phyloP scores from a whole-genome alignment of 2,888 invertebrate genomes.

The Hylaea fasciaria region DNA sequence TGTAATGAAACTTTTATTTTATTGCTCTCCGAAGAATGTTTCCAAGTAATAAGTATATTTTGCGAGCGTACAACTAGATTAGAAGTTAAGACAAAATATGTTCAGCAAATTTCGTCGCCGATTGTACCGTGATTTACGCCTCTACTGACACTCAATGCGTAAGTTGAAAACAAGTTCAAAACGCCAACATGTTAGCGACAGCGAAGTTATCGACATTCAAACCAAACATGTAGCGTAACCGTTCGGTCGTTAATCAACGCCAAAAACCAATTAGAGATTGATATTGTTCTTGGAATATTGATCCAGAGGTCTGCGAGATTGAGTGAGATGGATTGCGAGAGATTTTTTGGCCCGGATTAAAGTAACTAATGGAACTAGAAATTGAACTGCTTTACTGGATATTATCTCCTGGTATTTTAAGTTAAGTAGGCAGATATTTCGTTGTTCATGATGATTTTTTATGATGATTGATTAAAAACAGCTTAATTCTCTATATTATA shows the following conservation, averaged over 20 bases:
- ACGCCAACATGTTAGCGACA: conserved; percentile 31
- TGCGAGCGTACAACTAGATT: no score
- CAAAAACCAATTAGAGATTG: conserved; percentile 47
- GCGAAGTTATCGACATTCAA: conserved; percentile 36
- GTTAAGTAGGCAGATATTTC: no score
- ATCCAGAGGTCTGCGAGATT: conserved; percentile 27
- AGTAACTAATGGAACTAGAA: conserved; percentile 12
- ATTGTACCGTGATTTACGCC: background rate
- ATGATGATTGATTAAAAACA: no score
- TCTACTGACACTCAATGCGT: background rate
- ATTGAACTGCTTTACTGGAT: background rate
- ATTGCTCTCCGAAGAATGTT: no score
- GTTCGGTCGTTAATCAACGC: conserved; percentile 43
- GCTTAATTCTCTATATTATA: no score
- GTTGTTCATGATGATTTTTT: no score
- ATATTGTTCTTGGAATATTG: conserved; percentile 42
- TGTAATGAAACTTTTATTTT: no score
- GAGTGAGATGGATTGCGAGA: conserved; percentile 23
- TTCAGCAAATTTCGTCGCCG: background rate
- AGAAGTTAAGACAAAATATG: no score
- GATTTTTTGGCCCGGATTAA: conserved; percentile 14
- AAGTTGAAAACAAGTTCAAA: conserved; percentile 7
- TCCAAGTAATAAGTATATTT: no score
- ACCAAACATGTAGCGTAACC: conserved; percentile 40
- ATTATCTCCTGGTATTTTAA: no score